Percentiles rank a stretch among this genome's conserved stretches.
These are phyloP conservation scores for Anabacerthia variegaticeps DNA, from an alignment of 2,797 vertebrate genomes.

Conservation along the genomic window DNA sequence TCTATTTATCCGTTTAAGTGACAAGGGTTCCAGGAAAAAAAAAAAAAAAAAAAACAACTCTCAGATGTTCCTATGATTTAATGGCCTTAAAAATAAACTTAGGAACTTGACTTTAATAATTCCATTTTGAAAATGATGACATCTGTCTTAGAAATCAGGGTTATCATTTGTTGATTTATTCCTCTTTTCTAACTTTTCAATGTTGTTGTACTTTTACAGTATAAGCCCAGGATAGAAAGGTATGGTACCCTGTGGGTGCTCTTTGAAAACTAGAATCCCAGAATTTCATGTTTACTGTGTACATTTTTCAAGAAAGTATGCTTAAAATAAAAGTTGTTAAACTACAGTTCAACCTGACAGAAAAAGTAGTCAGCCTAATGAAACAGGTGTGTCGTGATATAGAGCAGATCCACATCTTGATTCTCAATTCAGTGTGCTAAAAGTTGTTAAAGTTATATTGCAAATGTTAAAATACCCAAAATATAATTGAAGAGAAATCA, in stretches of 20 bases:
- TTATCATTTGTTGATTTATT: neutral
- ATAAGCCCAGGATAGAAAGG: neutral
- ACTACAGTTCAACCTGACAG: neutral
- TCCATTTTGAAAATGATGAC: neutral
- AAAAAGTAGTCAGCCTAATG: neutral
- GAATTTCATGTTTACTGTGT: neutral
- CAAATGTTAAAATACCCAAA: neutral
- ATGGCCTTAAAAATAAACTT: neutral
- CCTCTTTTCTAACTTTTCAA: neutral
- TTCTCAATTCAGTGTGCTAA: neutral
- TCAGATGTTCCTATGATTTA: neutral
- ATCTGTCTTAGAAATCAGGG: neutral
- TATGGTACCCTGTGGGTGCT: neutral
- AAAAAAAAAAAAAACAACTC: neutral
- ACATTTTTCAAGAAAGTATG: neutral
- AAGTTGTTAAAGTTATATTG: neutral
- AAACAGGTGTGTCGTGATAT: neutral
- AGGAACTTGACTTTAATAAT: neutral
- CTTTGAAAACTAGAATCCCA: neutral
- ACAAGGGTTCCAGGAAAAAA: neutral
- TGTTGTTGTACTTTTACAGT: neutral
- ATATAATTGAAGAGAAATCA: neutral
- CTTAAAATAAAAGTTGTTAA: neutral
- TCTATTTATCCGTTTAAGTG: neutral
- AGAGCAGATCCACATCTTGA: neutral